Evolutionary conservation across 2,113 vertebrate genomes (phyloP), one percentile per base, ranked within the genome.

Genomic region (Synodontis membranacea): DNA sequence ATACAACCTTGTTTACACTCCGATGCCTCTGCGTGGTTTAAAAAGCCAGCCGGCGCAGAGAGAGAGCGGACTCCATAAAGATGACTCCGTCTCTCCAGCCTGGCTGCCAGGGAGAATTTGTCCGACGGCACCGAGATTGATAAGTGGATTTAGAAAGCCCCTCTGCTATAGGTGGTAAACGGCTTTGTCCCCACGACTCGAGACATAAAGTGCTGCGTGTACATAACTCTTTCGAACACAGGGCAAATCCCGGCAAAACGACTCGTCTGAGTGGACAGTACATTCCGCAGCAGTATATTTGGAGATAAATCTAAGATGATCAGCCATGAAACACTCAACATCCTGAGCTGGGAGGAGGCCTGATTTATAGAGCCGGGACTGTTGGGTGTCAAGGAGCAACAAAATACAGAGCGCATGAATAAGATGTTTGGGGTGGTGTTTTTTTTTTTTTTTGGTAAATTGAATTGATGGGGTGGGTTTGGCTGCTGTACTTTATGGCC

Each of bases 251-350:
- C 91, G 90, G 91, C 91, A 92, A 93, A 94, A 93, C 91, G 91
- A 90, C 93, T 91, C 87, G 90, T 92, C 89, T 86, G 89, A 90
- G 86, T 89, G 91, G 90, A 91, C 91, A 94, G 93, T 94, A 92
- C 93, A 92, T 94, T 94, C 93, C 85, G 88, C 90, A 87, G 91
- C 90, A 93, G 92, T 94, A 93, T 95, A 93, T 95, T 94, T 94
- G 92, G 92, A 94, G 92, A 96, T 95, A 95, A 95, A 96, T 95
- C 94, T 95, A 91, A 89, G 91, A 92, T 93, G 92, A 94, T 93
- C 91, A 92, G 84, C 91, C 91, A 89, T 92, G 93, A 95, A 94
- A 93, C 92, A 92, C 92, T 94, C 91, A 70, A 88, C 88, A 86
- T 92, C 82, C 86, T 89, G 90, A 86, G 88, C 86, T 84, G 72